Evolutionary conservation across 2,113 vertebrate species (phyloP), one percentile per base, ranked within the genome.

Genomic region (Meleagris gallopavo): DNA sequence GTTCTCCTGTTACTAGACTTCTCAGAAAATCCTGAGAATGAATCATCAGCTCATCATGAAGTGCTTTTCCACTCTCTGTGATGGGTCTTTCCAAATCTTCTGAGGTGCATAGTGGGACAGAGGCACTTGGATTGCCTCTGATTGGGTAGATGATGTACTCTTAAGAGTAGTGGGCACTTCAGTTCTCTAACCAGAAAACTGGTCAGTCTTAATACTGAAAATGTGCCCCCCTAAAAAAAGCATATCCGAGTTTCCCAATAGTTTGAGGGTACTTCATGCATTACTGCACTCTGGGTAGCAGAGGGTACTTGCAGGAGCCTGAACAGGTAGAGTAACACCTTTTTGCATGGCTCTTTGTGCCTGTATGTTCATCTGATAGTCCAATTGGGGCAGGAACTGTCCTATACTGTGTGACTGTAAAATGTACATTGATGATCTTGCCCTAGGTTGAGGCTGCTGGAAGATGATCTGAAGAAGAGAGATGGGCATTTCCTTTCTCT

Each of bases 401-500:
- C 62, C 38, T 43, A 32, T 5, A 3, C 50, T 21, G 7, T 19
- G 38, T 40, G 40, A 40, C 40, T 52, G 41, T 43, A 27, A 1
- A 6, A 17, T 7, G 14, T 15, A 19, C 6, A 1, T 4, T 9
- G 38, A 18, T 34, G 25, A 22, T 67, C n/a, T 69, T 1, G 1
- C 57, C 46, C 48, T 54, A 36, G 18, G 22, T 15, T 54, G 43
- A 78, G 41, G 57, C 50, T 70, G 43, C 72, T 64, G 55, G 32
- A 69, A 58, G 50, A 15, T 32, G 34, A 30, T 74, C 76, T 32
- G 48, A 75, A 45, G 41, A 54, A 13, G 24, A 36, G 15, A 77
- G 30, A 65, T 15, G 50, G 64, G 10, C 19, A 14, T 48, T 67
- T 72, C 6, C 64, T 43, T 67, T 11, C 29, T 50, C 46, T 61